Conservation (phyloP, 2,888 invertebrate species). For the Drosophila fulvimacula region DNA sequence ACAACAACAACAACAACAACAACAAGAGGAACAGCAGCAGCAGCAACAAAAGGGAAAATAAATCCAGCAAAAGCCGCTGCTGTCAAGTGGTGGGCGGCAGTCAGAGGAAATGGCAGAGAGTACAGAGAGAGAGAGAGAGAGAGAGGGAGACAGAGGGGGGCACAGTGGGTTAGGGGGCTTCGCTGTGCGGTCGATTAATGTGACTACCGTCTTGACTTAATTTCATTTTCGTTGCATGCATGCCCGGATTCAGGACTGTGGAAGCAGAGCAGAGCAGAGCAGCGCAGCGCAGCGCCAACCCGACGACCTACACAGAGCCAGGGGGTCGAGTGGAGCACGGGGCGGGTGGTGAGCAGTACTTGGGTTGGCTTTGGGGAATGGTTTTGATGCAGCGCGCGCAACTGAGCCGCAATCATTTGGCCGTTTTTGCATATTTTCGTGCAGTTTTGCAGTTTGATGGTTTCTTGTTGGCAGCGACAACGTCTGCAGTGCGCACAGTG, state of each 20-base stretch:
- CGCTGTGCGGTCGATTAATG: conserved; percentile 73
- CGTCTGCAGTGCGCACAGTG: conserved; percentile 54
- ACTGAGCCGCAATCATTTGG: conserved; percentile 79
- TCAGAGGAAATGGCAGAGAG: conserved; percentile 46
- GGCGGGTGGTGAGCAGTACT: neutral
- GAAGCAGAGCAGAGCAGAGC: conserved; percentile 22
- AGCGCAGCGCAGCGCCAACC: conserved; percentile 17
- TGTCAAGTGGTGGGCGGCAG: conserved; percentile 63
- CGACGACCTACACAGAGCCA: conserved; percentile 47
- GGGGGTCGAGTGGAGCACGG: neutral
- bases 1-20: conserved; percentile 42
- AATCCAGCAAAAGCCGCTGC: conserved; percentile 70
- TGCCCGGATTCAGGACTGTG: conserved; percentile 57
- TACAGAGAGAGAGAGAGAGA: neutral
- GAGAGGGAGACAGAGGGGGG: neutral
- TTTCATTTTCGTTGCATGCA: conserved; percentile 77
- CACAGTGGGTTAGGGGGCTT: conserved; percentile 16
- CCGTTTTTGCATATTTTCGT: conserved; percentile 77
- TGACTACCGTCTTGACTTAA: conserved; percentile 79
- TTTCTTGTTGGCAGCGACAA: conserved; percentile 55
- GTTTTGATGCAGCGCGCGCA: conserved; percentile 53
- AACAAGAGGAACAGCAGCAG: conserved; percentile 23
- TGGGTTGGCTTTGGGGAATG: conserved; percentile 26
- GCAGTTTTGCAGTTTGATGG: conserved; percentile 73
- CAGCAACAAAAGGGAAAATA: conserved; percentile 62